Percentiles rank a stretch among this genome's conserved stretches.
Evolutionary conservation across 2,113 vertebrate species (phyloP).

Genomic region (Dendropsophus ebraccatus): DNA sequence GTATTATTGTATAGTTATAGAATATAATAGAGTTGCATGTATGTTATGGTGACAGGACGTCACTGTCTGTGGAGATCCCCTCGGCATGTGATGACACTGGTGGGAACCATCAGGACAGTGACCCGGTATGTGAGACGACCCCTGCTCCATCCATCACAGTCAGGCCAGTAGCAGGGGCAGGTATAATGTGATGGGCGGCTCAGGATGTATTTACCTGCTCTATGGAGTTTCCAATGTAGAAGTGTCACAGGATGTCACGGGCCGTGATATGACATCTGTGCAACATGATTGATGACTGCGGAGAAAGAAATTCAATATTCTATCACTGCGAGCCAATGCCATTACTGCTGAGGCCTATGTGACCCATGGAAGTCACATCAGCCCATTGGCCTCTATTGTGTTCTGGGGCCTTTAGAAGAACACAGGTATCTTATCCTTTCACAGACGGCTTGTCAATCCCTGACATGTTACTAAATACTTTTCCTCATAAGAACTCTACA

Average conservation of each 20-base stretch:
- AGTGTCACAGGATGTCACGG: background rate
- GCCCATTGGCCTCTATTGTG: background rate
- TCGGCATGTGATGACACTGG: background rate
- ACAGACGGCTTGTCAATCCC: background rate
- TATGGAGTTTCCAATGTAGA: too few species aligned
- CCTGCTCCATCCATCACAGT: constrained; percentile 47
- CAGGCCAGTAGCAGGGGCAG: too few species aligned
- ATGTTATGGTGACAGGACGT: too few species aligned
- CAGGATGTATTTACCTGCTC: too few species aligned
- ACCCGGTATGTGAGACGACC: background rate
- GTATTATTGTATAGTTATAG: too few species aligned
- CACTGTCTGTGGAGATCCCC: too few species aligned
- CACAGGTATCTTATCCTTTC: background rate
- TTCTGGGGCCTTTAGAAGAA: background rate
- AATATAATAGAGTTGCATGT: too few species aligned
- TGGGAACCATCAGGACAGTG: too few species aligned
- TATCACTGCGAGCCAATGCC: background rate
- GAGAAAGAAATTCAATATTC: constrained; percentile 49
- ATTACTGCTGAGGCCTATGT: background rate
- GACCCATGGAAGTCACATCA: constrained; percentile 7
- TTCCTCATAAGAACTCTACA: background rate
- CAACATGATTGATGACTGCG: constrained; percentile 46
- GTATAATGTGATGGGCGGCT: too few species aligned
- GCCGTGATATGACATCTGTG: constrained; percentile 31
- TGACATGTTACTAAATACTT: too few species aligned